Evolutionary conservation across 2,797 vertebrate genomes (phyloP).

Genomic region (Acomys russatus): DNA sequence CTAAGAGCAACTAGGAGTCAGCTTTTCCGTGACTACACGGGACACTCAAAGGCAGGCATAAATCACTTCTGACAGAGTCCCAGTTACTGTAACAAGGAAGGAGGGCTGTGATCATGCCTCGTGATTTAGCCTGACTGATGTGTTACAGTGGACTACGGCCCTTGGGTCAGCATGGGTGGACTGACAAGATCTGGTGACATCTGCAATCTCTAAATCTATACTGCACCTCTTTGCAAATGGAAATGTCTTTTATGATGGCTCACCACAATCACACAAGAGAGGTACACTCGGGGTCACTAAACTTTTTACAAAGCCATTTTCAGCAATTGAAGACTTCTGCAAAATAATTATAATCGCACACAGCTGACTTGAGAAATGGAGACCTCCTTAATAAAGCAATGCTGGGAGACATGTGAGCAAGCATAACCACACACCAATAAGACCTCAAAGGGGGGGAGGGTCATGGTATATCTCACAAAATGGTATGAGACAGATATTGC

Average conservation of each 20-base stretch:
- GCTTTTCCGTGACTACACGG: constrained; percentile 59
- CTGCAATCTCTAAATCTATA: constrained; percentile 50
- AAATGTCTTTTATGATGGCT: neutral
- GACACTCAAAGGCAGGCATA: constrained; percentile 37
- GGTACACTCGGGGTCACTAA: neutral
- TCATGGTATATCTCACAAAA: neutral
- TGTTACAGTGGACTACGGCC: constrained; percentile 60
- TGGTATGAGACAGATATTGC: neutral
- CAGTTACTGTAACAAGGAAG: constrained; percentile 54
- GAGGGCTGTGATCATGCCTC: constrained; percentile 36
- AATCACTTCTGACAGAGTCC: constrained; percentile 30
- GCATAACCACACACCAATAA: neutral
- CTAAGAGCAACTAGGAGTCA: constrained; percentile 41
- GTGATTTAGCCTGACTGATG: constrained; percentile 74
- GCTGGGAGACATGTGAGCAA: constrained; percentile 28
- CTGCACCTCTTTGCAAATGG: neutral
- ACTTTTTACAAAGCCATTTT: constrained; percentile 20
- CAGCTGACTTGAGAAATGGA: neutral
- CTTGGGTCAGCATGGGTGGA: constrained; percentile 50
- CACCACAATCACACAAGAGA: constrained; percentile 32
- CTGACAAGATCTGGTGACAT: constrained; percentile 61
- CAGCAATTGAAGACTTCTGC: neutral
- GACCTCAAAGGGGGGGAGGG: neutral
- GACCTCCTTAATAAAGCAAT: neutral
- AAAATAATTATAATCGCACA: constrained; percentile 6